Percentiles rank a stretch among this genome's conserved stretches.
Evolutionary conservation across 2,797 vertebrate genomes (phyloP).

Genomic region (Columba guinea): DNA sequence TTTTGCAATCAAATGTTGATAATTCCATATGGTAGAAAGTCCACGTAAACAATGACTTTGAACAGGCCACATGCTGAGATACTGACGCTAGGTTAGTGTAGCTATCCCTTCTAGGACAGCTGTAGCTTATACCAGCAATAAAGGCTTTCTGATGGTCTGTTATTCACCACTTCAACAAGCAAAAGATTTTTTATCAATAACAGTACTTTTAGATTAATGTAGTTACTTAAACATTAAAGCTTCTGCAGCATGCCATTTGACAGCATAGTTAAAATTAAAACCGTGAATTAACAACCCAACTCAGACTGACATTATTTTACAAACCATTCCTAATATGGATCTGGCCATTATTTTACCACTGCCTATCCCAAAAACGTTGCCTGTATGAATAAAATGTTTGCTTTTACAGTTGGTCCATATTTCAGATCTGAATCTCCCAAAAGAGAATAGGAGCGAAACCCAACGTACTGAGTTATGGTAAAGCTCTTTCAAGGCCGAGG

Average conservation of each 20-base stretch:
- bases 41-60: constrained; percentile 31
- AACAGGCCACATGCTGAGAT: constrained; percentile 42
- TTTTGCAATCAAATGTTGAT: constrained; percentile 28
- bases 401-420: neutral
- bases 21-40: constrained; percentile 38
- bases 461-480: constrained; percentile 15
- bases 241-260: neutral
- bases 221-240: constrained; percentile 23
- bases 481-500: constrained; percentile 4
- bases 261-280: constrained; percentile 30
- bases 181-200: constrained; percentile 41
- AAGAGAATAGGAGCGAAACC: neutral
- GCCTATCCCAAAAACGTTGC: neutral
- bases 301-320: neutral
- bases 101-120: constrained; percentile 3
- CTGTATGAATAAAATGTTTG: neutral
- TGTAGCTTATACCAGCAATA: constrained; percentile 35
- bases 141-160: neutral
- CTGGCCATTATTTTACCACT: neutral
- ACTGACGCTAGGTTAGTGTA: constrained; percentile 17
- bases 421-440: neutral
- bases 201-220: constrained; percentile 30
- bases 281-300: neutral
- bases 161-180: constrained; percentile 8
- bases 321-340: fast-evolving